These are phyloP conservation scores for Hydrolagus affinis DNA, from an alignment of 2,113 vertebrate genomes.

Conservation along the genomic window DNA sequence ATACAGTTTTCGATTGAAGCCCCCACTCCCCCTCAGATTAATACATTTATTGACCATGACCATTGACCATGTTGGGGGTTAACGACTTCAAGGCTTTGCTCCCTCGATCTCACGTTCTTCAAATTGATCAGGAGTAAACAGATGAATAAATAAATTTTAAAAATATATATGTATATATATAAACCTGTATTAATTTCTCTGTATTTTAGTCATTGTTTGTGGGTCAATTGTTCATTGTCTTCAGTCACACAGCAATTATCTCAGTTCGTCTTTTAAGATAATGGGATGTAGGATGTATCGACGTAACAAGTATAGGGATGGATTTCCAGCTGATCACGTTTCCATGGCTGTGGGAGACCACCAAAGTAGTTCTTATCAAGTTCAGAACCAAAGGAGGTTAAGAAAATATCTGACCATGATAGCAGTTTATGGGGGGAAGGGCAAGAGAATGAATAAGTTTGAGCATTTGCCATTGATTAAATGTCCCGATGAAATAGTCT, in stretches of 20 bases:
- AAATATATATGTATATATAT: too few species aligned
- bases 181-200: too few species aligned
- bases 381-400: background rate
- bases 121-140: background rate
- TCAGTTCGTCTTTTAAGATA: background rate
- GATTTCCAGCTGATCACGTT: background rate
- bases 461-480: too few species aligned
- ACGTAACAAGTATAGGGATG: background rate
- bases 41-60: background rate
- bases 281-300: background rate
- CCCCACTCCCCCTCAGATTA: background rate
- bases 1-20: too few species aligned
- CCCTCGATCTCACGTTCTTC: background rate
- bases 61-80: background rate
- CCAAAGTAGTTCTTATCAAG: background rate
- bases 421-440: too few species aligned
- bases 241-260: background rate
- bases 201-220: background rate
- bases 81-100: background rate
- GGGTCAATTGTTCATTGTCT: background rate
- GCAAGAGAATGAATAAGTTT: too few species aligned
- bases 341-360: background rate
- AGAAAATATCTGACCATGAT: background rate
- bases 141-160: conserved; percentile 28
- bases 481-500: too few species aligned